Base-by-base conservation (phyloP, 1,140 invertebrate species). In the Saxidomus purpurata region DNA sequence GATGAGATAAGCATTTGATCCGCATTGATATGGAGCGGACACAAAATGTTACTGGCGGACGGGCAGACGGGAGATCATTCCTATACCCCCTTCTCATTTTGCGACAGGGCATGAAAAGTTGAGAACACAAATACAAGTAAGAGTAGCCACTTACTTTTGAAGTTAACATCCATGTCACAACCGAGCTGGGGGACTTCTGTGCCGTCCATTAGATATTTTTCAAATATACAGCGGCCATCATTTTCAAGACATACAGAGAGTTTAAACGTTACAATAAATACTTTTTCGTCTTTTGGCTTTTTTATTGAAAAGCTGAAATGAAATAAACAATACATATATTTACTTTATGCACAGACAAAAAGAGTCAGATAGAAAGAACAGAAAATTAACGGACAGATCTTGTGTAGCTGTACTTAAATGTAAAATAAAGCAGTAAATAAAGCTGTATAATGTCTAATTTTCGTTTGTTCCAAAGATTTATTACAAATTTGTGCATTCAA, bases 181-280 rank as follows among this genome's bases (percentile, higher is more conserved):
- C 77, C 77, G 55, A 38, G 34, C 47, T 80, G 77, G 15, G 77
- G 77, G 13, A 80, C 47, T 59, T 52, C 49, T n/a, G 47, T 80
- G 43, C 31, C 31, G 22, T 52, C 43, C 1, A 80, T 13, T 11
- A 80, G 6, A 31, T 80, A 55, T 31, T 59, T 25, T 15, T 40
- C 38, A 80, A 80, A 31, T 28, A 80, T 19, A 36, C 81, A 43
- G 47, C 43, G 55, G n/a, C 36, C 36, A 52, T 81, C 63, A 19
- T 36, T 40, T 34, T 89, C 87, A 22, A 89, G 81, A 74, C 90
- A 91, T 49, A 86, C 81, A 47, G 76, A 69, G 19, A 89, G n/a
- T 25, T 69, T 84, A 19, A 91, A 25, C 28, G 34, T 80, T 6
- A 91, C 49, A 17, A 89, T 17, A 67, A 89, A 91, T 43, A 71